phyloP scores from a whole-genome alignment of 2,113 vertebrate genomes.

The Ibidorhyncha struthersii region DNA sequence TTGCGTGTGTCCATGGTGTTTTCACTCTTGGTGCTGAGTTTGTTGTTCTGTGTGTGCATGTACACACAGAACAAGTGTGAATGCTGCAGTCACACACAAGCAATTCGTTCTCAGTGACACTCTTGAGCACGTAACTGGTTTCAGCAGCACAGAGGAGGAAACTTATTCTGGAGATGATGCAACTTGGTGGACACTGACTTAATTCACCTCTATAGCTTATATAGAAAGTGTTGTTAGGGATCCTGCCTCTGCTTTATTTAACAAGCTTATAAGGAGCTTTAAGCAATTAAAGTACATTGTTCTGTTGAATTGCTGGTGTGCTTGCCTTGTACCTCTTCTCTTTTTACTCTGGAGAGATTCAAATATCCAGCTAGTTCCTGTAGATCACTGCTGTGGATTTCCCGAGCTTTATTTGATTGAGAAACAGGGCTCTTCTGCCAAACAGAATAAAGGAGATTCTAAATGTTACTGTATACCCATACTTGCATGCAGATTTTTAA shows the following conservation, averaged over 20 bases:
- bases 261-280: neutral
- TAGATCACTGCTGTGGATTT: neutral
- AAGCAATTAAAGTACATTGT: neutral
- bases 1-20: accelerated
- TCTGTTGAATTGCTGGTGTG: neutral
- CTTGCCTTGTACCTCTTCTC: neutral
- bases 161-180: neutral
- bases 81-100: neutral
- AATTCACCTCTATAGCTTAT: neutral
- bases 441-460: neutral
- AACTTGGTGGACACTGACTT: neutral
- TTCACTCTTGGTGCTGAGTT: neutral
- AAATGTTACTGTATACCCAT: neutral
- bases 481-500: neutral
- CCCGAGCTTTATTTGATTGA: neutral
- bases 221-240: neutral
- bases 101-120: accelerated
- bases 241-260: neutral
- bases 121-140: neutral
- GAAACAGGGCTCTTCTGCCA: neutral
- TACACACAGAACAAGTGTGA: accelerated
- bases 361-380: neutral
- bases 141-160: neutral
- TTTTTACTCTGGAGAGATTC: neutral
- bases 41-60: neutral